These are phyloP conservation scores for Eulimnadia texana DNA, from an alignment of 1,140 invertebrate species.

Conservation along the genomic window DNA sequence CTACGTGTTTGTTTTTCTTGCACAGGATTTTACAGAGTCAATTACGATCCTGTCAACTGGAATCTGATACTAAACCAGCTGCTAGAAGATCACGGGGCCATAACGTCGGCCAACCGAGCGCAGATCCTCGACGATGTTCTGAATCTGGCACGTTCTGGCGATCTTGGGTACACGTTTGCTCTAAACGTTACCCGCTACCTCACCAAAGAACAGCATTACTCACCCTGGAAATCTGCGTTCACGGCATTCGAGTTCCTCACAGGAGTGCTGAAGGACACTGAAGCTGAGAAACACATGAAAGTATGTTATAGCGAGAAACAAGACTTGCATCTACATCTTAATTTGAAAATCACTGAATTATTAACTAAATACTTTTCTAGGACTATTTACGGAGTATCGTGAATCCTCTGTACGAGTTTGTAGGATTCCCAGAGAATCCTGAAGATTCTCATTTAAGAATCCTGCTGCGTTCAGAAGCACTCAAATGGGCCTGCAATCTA, in stretches of 20 bases:
- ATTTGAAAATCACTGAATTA: background rate
- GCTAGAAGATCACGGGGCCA: conserved; percentile 36
- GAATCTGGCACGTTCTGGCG: conserved; percentile 55
- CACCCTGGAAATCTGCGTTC: conserved; percentile 64
- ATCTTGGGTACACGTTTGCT: conserved; percentile 50
- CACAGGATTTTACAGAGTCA: conserved; percentile 61
- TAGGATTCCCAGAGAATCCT: conserved; percentile 12
- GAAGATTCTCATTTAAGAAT: conserved; percentile 11
- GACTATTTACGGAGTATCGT: conserved; percentile 13
- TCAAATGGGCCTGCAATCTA: conserved; percentile 16
- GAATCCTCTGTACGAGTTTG: conserved; percentile 8
- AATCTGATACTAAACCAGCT: conserved; percentile 50
- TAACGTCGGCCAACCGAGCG: conserved; percentile 63
- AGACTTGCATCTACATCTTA: background rate
- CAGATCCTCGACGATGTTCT: conserved; percentile 77
- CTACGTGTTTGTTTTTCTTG: conserved; percentile 20
- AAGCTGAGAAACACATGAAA: conserved; percentile 56
- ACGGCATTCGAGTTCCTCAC: conserved; percentile 51
- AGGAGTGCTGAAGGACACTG: conserved; percentile 52
- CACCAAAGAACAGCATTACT: conserved; percentile 50
- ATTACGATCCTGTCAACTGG: conserved; percentile 69
- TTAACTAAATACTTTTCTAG: conserved; percentile 20
- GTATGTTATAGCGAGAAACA: conserved; percentile 29
- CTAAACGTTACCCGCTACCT: conserved; percentile 60
- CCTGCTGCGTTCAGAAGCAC: background rate